phyloP scores from a whole-genome alignment of 2,888 invertebrate species.

The Nemotelus nigrinus region DNA sequence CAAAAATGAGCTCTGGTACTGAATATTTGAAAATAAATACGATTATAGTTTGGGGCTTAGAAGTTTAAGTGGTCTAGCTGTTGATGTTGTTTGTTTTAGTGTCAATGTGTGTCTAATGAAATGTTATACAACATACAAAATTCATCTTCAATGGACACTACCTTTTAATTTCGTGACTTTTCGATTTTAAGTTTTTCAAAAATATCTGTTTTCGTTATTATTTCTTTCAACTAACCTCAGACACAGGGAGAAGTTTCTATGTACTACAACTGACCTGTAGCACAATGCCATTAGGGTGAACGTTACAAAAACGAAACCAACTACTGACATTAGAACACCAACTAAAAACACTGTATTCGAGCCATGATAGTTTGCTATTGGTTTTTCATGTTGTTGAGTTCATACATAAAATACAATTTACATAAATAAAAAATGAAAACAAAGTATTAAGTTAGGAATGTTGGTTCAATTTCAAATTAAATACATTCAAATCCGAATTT shows the following conservation, averaged over 20 bases:
- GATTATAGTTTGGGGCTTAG: too few relatives aligned
- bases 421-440: conserved; percentile 9
- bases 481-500: neutral
- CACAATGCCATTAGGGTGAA: conserved; percentile 99
- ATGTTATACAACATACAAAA: neutral
- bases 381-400: neutral
- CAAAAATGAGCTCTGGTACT: too few relatives aligned
- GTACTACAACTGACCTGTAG: conserved; percentile 99
- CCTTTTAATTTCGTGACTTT: conserved; percentile 28
- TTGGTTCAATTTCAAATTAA: too few relatives aligned
- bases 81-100: too few relatives aligned
- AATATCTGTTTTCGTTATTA: conserved; percentile 67
- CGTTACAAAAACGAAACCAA: conserved; percentile 98
- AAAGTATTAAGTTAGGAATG: neutral
- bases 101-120: neutral
- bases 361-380: conserved; percentile 91
- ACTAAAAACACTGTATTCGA: conserved; percentile 98
- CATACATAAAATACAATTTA: neutral
- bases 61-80: too few relatives aligned
- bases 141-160: conserved; percentile 21
- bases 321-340: conserved; percentile 97
- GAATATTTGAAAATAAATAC: too few relatives aligned
- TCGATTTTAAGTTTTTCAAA: conserved; percentile 36
- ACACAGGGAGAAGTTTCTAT: conserved; percentile 98
- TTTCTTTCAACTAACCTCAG: conserved; percentile 96